Percentiles rank a stretch among this genome's conserved stretches.
Evolutionary conservation across 1,140 invertebrate species (phyloP).

Genomic region (Halyomorpha halys): DNA sequence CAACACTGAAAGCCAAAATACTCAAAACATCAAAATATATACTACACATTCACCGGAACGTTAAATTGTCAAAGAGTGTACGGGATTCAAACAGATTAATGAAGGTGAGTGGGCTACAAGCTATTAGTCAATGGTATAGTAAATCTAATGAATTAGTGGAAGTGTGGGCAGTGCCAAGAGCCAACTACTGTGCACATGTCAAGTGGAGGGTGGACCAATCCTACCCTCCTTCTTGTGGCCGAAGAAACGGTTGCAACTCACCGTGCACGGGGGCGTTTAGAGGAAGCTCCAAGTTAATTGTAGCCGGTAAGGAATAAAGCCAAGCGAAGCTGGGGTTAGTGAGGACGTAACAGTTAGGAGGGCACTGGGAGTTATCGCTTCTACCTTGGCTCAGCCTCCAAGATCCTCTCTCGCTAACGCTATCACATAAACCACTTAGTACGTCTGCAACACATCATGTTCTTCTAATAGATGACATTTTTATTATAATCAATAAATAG

Average conservation of each 20-base stretch:
- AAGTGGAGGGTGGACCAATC: too few species aligned
- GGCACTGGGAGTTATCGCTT: not conserved
- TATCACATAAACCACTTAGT: conserved; percentile 66
- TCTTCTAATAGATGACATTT: not conserved
- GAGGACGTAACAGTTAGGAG: conserved; percentile 7
- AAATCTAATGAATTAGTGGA: too few species aligned
- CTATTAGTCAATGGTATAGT: too few species aligned
- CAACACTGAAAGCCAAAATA: too few species aligned
- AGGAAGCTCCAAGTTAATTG: conserved; percentile 15
- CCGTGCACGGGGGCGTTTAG: conserved; percentile 11
- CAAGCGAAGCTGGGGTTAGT: conserved; percentile 13
- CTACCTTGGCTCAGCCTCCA: conserved; percentile 69
- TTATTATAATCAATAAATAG: too few species aligned
- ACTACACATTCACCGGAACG: too few species aligned
- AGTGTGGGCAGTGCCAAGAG: too few species aligned
- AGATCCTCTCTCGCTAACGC: conserved; percentile 67
- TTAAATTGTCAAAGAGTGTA: too few species aligned
- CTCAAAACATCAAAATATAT: too few species aligned
- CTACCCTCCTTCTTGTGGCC: not conserved
- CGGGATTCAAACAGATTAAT: too few species aligned
- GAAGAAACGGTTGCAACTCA: conserved; percentile 5
- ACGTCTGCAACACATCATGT: conserved; percentile 57
- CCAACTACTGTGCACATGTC: too few species aligned
- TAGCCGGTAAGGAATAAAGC: conserved; percentile 14
- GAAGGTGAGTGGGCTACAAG: too few species aligned